Evolutionary conservation across 2,888 invertebrate species (phyloP).

Genomic region (Linyphia triangularis): DNA sequence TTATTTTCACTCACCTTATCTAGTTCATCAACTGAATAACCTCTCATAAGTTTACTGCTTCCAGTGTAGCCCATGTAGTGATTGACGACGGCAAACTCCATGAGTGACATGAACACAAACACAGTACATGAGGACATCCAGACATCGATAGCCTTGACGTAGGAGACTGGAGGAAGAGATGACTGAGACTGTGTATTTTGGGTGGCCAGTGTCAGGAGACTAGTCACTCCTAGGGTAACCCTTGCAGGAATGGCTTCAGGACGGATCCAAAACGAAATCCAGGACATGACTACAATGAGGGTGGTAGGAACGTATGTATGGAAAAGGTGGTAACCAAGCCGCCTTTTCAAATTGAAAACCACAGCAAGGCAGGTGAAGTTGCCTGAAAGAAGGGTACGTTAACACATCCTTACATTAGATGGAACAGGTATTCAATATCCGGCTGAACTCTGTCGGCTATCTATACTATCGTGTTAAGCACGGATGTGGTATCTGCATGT

Average conservation of each 20-base stretch:
- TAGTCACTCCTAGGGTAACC: slow-evolving; percentile 95
- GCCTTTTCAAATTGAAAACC: slow-evolving; percentile 89
- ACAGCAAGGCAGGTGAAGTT: slow-evolving; percentile 94
- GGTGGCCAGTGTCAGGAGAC: slow-evolving; percentile 91
- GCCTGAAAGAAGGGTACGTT: slow-evolving; percentile 82
- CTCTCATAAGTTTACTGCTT: slow-evolving; percentile 85
- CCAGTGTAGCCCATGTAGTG: slow-evolving; percentile 90
- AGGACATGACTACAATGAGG: slow-evolving; percentile 94
- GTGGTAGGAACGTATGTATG: slow-evolving; percentile 95
- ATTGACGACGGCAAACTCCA: slow-evolving; percentile 81
- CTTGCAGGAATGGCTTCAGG: slow-evolving; percentile 96
- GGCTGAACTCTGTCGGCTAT: no score
- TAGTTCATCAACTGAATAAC: slow-evolving; percentile 74
- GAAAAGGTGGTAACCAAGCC: slow-evolving; percentile 93
- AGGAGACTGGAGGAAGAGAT: slow-evolving; percentile 93
- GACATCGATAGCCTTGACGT: slow-evolving; percentile 84
- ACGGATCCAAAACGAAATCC: slow-evolving; percentile 98
- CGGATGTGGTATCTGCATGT: no score
- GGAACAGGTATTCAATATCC: no score
- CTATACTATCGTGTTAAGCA: no score
- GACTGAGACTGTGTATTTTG: slow-evolving; percentile 97
- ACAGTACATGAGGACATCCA: slow-evolving; percentile 82
- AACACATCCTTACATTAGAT: no score
- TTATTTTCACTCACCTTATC: slow-evolving; percentile 59
- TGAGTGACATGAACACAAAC: slow-evolving; percentile 81